Evolutionary conservation across 2,113 vertebrate genomes (phyloP), one percentile per base, ranked within the genome.

Genomic region (Bubo bubo): DNA sequence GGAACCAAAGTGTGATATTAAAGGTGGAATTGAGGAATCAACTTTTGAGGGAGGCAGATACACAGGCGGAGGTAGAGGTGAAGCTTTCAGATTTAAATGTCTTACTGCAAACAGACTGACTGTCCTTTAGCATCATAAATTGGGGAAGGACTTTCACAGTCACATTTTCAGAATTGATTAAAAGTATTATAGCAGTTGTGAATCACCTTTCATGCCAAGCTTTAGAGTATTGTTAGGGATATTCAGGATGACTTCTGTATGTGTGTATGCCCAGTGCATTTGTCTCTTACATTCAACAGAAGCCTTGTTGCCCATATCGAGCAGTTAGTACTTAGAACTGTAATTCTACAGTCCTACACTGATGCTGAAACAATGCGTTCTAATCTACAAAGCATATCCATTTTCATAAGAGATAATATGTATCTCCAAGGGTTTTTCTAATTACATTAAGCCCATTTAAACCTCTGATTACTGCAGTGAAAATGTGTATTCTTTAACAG

Each of bases 361-460:
- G 71, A 41, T 52, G 59, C 24, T 59, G 81, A 96, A 94, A 94
- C 79, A 82, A 82, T 50, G 32, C 70, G 5, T 81, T 91, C 41
- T 89, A 80, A 95, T 95, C 77, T 96, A 76, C 62, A 92, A 91
- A 94, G 34, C n/a, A 66, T 81, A 97, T 95, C 80, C 56, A 66
- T 93, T 94, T 96, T 94, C 66, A 45, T 82, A 94, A 79, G 58
- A 86, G 74, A 83, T 86, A 93, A 82, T 79, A 74, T 70, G 23
- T 88, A 74, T 92, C 74, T 95, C 79, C 62, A 81, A 95, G 81
- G 53, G 26, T 71, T 93, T 80, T 85, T 79, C 86, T 97, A 94
- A 96, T 95, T 92, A 71, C 37, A 90, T 88, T 96, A 94, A 92
- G 64, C 59, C 79, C 47, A 56, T 93, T 96, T 92, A 96, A 96